Evolutionary conservation across 2,888 invertebrate species (phyloP).

Genomic region (Hetaerina titia): DNA sequence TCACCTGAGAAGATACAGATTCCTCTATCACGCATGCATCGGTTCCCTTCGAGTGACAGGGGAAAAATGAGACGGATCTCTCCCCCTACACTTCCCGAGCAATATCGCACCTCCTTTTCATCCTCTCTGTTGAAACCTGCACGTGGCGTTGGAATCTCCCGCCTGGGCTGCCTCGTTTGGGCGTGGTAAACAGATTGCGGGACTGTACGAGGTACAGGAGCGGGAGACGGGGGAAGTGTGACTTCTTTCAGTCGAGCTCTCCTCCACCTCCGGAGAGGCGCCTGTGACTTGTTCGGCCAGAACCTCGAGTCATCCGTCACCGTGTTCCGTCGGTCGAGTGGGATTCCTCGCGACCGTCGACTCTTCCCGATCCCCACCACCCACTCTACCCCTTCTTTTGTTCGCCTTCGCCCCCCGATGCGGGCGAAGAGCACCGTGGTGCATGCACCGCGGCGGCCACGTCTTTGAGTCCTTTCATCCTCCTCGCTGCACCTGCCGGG

Average conservation of each 20-base stretch:
- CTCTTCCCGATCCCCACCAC: not conserved
- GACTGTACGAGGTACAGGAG: not conserved
- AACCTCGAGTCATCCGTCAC: not conserved
- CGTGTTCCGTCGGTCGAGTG: not conserved
- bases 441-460: not conserved
- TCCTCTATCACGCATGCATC: not conserved
- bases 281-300: too few species aligned
- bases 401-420: not conserved
- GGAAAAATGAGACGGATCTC: not conserved
- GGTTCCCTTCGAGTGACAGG: not conserved
- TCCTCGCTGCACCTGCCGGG: too few species aligned
- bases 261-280: too few species aligned
- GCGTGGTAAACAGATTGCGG: not conserved
- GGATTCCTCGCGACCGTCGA: not conserved
- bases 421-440: not conserved
- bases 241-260: not conserved
- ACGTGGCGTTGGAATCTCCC: conserved; percentile 13
- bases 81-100: not conserved
- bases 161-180: not conserved
- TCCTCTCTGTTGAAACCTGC: not conserved
- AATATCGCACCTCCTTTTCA: not conserved
- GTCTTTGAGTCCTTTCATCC: too few species aligned
- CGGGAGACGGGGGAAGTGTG: not conserved
- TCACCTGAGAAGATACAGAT: not conserved
- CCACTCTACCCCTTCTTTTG: not conserved